These are phyloP conservation scores for Tiliacea aurago DNA, from an alignment of 2,888 invertebrate species.

Conservation along the genomic window DNA sequence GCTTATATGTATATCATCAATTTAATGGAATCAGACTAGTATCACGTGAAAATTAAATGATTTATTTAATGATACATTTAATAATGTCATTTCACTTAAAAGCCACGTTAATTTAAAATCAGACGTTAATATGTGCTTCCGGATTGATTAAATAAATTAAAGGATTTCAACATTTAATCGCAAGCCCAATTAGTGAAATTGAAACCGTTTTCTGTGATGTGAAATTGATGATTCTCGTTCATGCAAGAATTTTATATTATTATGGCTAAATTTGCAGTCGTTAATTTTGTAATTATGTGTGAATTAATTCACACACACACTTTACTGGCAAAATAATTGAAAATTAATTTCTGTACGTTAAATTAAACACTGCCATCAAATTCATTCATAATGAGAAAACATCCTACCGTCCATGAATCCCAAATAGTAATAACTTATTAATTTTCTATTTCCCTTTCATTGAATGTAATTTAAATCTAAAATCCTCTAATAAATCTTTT, in stretches of 20 bases:
- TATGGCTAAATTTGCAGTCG: neutral
- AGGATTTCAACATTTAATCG: conserved; percentile 30
- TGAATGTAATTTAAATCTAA: conserved; percentile 20
- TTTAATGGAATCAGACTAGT: conserved; percentile 11
- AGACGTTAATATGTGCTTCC: conserved; percentile 29
- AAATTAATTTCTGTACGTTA: neutral
- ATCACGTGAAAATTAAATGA: conserved; percentile 4
- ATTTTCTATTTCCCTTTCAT: conserved; percentile 13
- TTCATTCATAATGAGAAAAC: neutral
- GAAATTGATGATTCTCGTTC: conserved; percentile 19
- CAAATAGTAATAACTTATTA: neutral
- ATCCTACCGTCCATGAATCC: neutral
- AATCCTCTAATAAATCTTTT: conserved; percentile 5
- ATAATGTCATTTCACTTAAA: conserved; percentile 3
- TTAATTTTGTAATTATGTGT: neutral
- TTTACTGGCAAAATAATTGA: neutral
- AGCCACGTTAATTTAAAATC: conserved; percentile 23
- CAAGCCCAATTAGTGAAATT: conserved; percentile 28
- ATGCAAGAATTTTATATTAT: conserved; percentile 38
- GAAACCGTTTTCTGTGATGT: conserved; percentile 7
- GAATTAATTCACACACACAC: neutral
- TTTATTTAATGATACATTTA: conserved; percentile 8
- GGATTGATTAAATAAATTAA: conserved; percentile 25
- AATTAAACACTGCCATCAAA: neutral
- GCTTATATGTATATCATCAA: conserved; percentile 2